Conservation (phyloP, 1,140 invertebrate species). For the Brachionus rotundiformis region DNA sequence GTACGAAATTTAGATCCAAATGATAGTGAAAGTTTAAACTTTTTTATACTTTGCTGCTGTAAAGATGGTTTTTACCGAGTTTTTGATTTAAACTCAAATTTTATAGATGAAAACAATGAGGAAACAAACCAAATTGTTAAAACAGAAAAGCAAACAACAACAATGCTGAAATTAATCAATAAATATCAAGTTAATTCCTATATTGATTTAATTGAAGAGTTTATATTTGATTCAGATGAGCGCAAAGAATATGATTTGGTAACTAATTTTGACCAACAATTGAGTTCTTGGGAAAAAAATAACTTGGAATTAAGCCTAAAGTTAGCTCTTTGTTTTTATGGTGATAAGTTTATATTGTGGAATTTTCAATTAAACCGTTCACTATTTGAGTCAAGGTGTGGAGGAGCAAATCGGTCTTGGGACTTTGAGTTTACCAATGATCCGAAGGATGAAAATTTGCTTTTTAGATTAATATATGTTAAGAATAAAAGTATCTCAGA, state of each 20-base stretch:
- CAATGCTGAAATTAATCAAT: slow-evolving; percentile 43
- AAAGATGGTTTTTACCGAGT: slow-evolving; percentile 49
- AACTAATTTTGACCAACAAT: neutral
- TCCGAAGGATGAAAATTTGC: neutral
- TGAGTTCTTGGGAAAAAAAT: neutral
- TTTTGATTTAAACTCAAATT: slow-evolving; percentile 12
- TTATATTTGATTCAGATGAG: slow-evolving; percentile 29
- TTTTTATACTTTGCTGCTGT: slow-evolving; percentile 2
- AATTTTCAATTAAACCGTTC: slow-evolving; percentile 24
- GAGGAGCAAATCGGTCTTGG: slow-evolving; percentile 46
- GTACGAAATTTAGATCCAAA: neutral
- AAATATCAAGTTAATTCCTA: slow-evolving; percentile 48
- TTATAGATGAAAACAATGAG: neutral
- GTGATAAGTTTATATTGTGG: slow-evolving; percentile 49
- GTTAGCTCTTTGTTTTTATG: slow-evolving; percentile 46
- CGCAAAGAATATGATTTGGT: neutral
- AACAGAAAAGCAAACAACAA: neutral
- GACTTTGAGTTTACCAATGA: slow-evolving; percentile 5
- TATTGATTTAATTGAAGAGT: slow-evolving; percentile 43
- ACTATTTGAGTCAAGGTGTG: slow-evolving; percentile 29
- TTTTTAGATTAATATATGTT: slow-evolving; percentile 36
- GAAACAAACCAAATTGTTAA: neutral
- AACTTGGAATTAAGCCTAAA: slow-evolving; percentile 6
- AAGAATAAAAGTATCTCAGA: slow-evolving; percentile 46
- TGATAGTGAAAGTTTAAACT: neutral